Evolutionary conservation across 1,140 invertebrate genomes (phyloP).

Genomic region (Heterodera carotae): DNA sequence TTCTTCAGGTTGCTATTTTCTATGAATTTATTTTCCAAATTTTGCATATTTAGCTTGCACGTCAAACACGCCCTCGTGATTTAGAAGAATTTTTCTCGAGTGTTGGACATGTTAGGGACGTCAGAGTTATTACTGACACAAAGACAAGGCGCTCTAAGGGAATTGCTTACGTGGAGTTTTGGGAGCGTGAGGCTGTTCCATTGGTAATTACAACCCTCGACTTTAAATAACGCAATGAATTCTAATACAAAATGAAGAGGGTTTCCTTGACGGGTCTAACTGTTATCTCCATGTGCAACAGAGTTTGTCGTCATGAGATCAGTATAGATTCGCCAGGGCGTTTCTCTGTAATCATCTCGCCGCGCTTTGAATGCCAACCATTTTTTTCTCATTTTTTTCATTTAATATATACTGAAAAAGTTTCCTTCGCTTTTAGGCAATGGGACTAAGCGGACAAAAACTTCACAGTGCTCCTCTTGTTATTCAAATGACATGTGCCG

Average conservation of each 20-base stretch:
- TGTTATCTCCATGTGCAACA: constrained; percentile 25
- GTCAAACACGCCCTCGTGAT: constrained; percentile 84
- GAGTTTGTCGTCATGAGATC: constrained; percentile 36
- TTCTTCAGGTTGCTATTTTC: constrained; percentile 79
- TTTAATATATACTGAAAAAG: no score
- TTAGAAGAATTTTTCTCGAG: constrained; percentile 98
- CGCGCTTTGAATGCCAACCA: not conserved
- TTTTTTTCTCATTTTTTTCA: no score
- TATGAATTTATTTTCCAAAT: constrained; percentile 10
- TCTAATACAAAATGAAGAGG: not conserved
- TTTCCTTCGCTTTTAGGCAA: constrained; percentile 74
- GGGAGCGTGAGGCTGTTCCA: constrained; percentile 93
- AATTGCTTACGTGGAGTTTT: constrained; percentile 98
- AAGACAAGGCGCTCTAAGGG: constrained; percentile 98
- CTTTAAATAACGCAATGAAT: not conserved
- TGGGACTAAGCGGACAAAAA: constrained; percentile 92
- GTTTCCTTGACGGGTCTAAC: constrained; percentile 21
- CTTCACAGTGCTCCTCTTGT: constrained; percentile 95
- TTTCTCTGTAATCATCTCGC: not conserved
- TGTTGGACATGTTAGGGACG: constrained; percentile 96
- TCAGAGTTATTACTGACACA: constrained; percentile 96
- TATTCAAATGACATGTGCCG: constrained; percentile 95
- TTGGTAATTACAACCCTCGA: constrained; percentile 73
- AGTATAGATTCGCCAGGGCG: constrained; percentile 37
- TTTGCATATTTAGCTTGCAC: constrained; percentile 70